A percentile compares a stretch with the other conserved stretches of the same genome.
Evolutionary conservation across 2,888 invertebrate genomes (phyloP).

Genomic region (Germaria angustata): DNA sequence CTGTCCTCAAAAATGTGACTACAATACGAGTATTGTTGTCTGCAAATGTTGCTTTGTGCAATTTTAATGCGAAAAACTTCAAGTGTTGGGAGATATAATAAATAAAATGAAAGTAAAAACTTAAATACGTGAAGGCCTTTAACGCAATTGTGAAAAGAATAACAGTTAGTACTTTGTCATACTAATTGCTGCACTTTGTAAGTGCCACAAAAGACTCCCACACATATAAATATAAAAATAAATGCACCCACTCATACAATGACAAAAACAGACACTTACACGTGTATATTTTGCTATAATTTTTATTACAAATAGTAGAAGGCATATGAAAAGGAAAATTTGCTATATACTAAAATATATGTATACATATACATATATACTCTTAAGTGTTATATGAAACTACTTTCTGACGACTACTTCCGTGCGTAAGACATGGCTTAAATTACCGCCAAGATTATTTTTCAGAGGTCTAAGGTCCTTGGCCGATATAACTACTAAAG

Average conservation of each 20-base stretch:
- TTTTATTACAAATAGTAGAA: conserved; percentile 1
- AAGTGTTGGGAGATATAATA: not conserved
- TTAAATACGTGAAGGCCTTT: not conserved
- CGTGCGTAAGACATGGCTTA: too few relatives aligned
- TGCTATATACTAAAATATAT: too few relatives aligned
- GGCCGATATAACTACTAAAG: too few relatives aligned
- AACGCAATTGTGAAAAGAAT: conserved; percentile 45
- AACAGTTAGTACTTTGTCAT: conserved; percentile 73
- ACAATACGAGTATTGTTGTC: too few relatives aligned
- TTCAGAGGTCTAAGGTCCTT: too few relatives aligned
- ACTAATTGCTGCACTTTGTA: conserved; percentile 77
- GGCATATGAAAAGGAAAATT: not conserved
- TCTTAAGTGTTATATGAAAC: too few relatives aligned
- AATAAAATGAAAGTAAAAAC: not conserved
- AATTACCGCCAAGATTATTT: too few relatives aligned
- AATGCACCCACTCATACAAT: not conserved
- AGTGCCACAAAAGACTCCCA: conserved; percentile 70
- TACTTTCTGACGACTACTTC: too few relatives aligned
- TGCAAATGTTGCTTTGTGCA: not conserved
- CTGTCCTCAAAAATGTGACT: too few relatives aligned
- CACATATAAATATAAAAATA: not conserved
- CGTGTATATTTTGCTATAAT: not conserved
- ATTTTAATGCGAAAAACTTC: not conserved
- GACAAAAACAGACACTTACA: not conserved
- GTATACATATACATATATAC: too few relatives aligned